Conservation (phyloP, 2,888 invertebrate species). For the Nemurella pictetii region DNA sequence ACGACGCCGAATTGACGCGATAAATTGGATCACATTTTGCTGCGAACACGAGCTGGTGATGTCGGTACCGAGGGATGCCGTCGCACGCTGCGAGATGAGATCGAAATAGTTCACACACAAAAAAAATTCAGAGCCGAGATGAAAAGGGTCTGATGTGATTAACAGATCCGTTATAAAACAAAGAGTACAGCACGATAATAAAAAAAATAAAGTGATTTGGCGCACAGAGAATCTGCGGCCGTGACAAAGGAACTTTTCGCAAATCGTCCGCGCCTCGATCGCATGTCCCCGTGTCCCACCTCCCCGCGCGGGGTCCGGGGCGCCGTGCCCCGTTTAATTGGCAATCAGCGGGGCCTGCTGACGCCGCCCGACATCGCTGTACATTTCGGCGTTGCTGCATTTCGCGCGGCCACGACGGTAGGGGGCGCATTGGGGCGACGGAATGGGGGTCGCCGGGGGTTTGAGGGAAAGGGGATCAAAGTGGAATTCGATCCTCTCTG, state of each 20-base stretch:
- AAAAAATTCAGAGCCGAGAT: background rate
- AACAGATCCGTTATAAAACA: background rate
- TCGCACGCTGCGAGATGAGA: background rate
- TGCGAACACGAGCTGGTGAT: background rate
- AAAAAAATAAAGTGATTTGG: background rate
- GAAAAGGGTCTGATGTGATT: background rate
- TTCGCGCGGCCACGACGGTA: background rate
- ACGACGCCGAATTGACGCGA: background rate
- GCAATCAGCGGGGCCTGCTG: background rate
- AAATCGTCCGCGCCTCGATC: background rate
- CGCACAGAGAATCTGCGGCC: background rate
- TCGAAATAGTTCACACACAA: background rate
- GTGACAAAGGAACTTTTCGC: background rate
- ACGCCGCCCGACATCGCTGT: background rate
- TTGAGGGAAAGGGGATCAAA: constrained; percentile 33
- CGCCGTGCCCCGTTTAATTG: background rate
- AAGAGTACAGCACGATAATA: background rate
- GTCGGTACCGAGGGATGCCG: background rate
- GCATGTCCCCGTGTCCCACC: too few relatives aligned
- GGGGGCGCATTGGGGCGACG: background rate
- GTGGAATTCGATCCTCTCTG: constrained; percentile 39
- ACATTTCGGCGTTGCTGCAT: background rate
- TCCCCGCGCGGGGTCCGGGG: too few relatives aligned
- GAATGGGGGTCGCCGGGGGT: constrained; percentile 21
- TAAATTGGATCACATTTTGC: background rate